phyloP scores from a whole-genome alignment of 2,888 invertebrate genomes.

The Epinotia bilunana region DNA sequence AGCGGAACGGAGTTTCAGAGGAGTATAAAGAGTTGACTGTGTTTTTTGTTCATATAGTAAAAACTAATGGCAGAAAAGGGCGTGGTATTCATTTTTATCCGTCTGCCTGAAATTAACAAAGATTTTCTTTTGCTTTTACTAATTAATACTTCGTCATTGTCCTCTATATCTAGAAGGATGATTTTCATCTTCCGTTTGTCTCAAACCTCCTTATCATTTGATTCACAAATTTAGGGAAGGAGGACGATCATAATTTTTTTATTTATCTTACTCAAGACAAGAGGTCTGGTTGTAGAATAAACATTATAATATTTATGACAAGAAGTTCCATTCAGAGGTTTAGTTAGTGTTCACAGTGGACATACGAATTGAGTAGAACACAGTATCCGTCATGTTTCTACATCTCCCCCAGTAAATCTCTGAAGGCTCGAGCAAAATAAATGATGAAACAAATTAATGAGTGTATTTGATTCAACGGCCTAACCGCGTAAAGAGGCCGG shows the following conservation, averaged over 20 bases:
- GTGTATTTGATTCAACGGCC: conserved; percentile 21
- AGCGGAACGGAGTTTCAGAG: background rate
- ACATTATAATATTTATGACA: background rate
- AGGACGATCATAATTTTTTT: too few species aligned
- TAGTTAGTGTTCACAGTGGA: background rate
- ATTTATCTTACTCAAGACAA: too few species aligned
- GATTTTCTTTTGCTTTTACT: background rate
- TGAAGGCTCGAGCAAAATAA: conserved; percentile 1
- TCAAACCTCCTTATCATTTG: background rate
- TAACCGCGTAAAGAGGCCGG: conserved; percentile 7
- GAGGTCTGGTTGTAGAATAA: too few species aligned
- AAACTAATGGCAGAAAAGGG: conserved; percentile 5
- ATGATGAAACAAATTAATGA: conserved; percentile 24
- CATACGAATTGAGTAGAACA: background rate
- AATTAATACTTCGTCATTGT: too few species aligned
- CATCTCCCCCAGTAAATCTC: conserved; percentile 27
- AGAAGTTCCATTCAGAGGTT: background rate
- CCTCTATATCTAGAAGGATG: background rate
- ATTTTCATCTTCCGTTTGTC: background rate
- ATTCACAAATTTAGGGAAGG: too few species aligned
- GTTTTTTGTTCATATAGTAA: conserved; percentile 22
- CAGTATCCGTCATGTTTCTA: background rate
- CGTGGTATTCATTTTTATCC: background rate
- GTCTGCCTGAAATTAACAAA: background rate
- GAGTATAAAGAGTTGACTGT: background rate